phyloP scores from a whole-genome alignment of 2,888 invertebrate genomes.

The Pseudolycoriella hygida region DNA sequence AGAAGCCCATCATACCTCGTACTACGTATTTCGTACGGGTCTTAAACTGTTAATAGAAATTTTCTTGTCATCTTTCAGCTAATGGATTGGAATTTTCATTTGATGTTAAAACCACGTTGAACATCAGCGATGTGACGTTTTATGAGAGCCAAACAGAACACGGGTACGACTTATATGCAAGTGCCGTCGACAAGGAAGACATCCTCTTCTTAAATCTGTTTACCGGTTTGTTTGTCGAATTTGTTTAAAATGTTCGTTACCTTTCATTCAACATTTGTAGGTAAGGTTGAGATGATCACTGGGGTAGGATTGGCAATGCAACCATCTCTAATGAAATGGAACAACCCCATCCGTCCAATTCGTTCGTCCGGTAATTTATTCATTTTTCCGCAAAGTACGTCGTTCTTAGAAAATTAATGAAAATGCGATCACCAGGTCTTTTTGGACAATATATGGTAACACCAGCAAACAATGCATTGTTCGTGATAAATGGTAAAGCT shows the following conservation, averaged over 20 bases:
- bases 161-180: conserved; percentile 56
- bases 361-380: conserved; percentile 36
- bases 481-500: conserved; percentile 51
- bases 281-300: conserved; percentile 59
- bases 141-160: conserved; percentile 52
- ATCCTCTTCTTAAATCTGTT: conserved; percentile 50
- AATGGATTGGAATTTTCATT: conserved; percentile 48
- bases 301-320: conserved; percentile 45
- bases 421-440: conserved; percentile 28
- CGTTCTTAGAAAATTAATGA: too few relatives aligned
- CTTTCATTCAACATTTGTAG: conserved; percentile 24
- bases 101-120: conserved; percentile 55
- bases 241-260: neutral
- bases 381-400: neutral
- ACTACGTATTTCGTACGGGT: too few relatives aligned
- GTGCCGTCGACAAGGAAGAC: conserved; percentile 51
- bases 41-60: neutral
- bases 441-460: conserved; percentile 58
- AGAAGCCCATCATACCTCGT: too few relatives aligned
- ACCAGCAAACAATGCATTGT: conserved; percentile 48
- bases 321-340: conserved; percentile 38
- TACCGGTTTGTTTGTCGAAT: conserved; percentile 32
- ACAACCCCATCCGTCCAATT: conserved; percentile 45
- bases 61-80: conserved; percentile 25
- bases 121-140: conserved; percentile 53